phyloP scores from a whole-genome alignment of 2,797 vertebrate genomes.

The Diceros bicornis region DNA sequence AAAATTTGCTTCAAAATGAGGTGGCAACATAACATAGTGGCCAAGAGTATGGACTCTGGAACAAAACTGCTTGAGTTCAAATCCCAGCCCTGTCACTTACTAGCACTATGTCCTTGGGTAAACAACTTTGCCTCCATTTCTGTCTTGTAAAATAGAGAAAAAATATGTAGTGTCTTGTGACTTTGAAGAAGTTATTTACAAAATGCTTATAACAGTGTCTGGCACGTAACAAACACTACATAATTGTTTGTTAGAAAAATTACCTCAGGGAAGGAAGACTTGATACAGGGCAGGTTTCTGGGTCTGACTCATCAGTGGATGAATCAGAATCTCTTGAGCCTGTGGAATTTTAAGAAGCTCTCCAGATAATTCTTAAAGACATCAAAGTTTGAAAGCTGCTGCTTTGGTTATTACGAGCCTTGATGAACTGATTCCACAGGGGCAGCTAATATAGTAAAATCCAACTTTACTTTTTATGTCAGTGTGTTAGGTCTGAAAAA shows the following conservation, averaged over 20 bases:
- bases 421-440: conserved; percentile 1
- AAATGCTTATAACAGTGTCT: conserved; percentile 24
- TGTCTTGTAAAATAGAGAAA: background rate
- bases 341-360: conserved; percentile 27
- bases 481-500: conserved; percentile 44
- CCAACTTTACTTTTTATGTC: conserved; percentile 13
- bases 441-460: conserved; percentile 48
- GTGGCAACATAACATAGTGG: background rate
- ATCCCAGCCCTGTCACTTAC: background rate
- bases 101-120: background rate
- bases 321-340: conserved; percentile 8
- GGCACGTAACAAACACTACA: background rate
- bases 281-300: background rate
- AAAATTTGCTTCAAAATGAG: background rate
- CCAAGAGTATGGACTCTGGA: background rate
- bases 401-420: conserved; percentile 50
- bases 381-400: conserved; percentile 40
- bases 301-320: background rate
- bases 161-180: background rate
- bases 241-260: background rate
- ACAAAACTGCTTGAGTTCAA: background rate
- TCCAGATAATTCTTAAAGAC: conserved; percentile 47
- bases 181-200: conserved; percentile 39
- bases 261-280: background rate
- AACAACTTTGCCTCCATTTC: background rate